Conservation (phyloP, 2,113 vertebrate genomes). For the Aramus guarauna region DNA sequence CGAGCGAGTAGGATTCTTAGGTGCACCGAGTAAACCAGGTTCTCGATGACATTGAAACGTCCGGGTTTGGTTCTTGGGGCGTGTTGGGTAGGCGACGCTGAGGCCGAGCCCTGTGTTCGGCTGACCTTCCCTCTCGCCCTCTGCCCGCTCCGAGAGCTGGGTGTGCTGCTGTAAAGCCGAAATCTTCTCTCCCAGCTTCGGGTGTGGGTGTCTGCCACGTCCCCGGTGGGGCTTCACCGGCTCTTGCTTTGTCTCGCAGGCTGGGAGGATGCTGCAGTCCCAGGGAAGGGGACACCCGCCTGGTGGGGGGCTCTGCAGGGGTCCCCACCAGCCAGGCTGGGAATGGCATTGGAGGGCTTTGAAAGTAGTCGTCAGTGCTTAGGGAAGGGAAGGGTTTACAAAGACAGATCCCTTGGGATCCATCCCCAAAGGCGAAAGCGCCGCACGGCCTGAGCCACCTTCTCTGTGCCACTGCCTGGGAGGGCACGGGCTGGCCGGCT, state of each 20-base stretch:
- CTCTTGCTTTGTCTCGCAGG: not conserved
- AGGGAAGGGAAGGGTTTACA: not conserved
- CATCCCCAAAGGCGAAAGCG: rapidly evolving
- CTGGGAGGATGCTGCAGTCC: not conserved
- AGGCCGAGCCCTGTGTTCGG: not conserved
- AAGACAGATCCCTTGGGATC: not conserved
- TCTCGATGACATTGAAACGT: constrained; percentile 16
- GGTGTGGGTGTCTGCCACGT: not conserved
- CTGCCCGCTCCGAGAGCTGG: not conserved
- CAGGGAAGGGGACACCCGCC: not conserved
- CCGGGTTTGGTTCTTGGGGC: constrained; percentile 13
- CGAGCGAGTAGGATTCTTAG: not conserved
- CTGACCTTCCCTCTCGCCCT: not conserved
- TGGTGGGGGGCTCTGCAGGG: not conserved
- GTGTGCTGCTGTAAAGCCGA: rapidly evolving
- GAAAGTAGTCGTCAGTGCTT: not conserved
- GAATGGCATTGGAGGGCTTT: not conserved
- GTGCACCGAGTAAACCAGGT: constrained; percentile 18
- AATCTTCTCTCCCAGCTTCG: not conserved
- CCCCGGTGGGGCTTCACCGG: not conserved
- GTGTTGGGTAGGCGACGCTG: not conserved
- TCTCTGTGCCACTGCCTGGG: not conserved
- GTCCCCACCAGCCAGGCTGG: not conserved
- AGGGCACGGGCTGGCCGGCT: not conserved
- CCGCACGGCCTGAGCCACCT: not conserved